Evolutionary conservation across 1,140 invertebrate genomes (phyloP).

Genomic region (Meteorus sp.): DNA sequence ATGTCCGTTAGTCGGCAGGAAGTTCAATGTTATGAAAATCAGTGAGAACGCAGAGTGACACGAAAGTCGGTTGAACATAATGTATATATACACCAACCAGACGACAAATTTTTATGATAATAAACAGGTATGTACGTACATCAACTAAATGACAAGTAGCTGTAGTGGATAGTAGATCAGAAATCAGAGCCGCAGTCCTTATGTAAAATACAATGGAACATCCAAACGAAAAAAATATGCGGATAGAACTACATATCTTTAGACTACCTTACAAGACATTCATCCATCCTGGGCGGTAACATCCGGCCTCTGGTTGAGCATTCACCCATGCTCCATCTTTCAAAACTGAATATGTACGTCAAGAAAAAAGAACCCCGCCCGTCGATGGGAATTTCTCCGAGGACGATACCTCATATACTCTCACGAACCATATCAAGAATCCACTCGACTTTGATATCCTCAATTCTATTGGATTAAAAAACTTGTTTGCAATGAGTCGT

Average conservation of each 20-base stretch:
- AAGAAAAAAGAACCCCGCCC: conserved; percentile 17
- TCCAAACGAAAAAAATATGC: conserved; percentile 29
- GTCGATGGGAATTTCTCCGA: conserved; percentile 30
- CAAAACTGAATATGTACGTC: too few relatives aligned
- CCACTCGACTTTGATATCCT: too few relatives aligned
- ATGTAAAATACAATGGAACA: conserved; percentile 30
- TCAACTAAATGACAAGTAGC: conserved; percentile 49
- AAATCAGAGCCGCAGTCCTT: conserved; percentile 54
- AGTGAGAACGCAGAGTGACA: conserved; percentile 31
- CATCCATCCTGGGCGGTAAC: conserved; percentile 57
- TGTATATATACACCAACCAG: neutral
- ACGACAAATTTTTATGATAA: conserved; percentile 36
- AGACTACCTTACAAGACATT: conserved; percentile 45
- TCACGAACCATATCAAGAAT: too few relatives aligned
- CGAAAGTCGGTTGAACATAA: conserved; percentile 26
- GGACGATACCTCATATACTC: neutral
- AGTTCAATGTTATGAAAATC: conserved; percentile 55
- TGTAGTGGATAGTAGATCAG: conserved; percentile 53
- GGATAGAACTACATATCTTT: conserved; percentile 41
- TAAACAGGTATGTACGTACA: conserved; percentile 33
- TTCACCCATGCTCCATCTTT: conserved; percentile 47
- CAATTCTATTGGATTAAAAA: too few relatives aligned
- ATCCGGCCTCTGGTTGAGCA: conserved; percentile 58
- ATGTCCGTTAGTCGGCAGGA: conserved; percentile 56
- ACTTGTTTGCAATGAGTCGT: neutral